Base-by-base conservation (phyloP, 2,888 invertebrate species). In the Dimorphilus gyrociliatus region DNA sequence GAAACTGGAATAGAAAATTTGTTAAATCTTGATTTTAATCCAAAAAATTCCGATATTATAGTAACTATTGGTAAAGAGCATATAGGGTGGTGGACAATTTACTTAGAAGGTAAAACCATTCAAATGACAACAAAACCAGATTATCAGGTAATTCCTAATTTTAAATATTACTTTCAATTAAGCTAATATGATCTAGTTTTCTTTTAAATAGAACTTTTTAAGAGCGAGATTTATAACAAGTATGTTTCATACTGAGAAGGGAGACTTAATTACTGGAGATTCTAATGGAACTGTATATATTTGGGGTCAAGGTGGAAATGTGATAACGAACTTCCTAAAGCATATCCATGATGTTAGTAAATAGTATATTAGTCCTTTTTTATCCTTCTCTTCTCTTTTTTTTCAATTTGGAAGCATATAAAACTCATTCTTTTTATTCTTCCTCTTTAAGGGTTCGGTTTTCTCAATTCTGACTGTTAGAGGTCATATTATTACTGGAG, bases 231-330 rank as follows among this genome's bases (percentile, higher is more conserved):
- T 44, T 34, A 40, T 53, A 10, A 49, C 48, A 16, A 48, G 50
- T 32, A 27, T 51, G 30, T 32, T 44, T 4, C 51, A 51, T 37
- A 55, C 39, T 8, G 49, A 48, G 2, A 37, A 37, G 19, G 56
- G 55, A 0, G 55, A 55, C 28, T 39, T 56, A 4, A 40, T 58
- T 6, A 57, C 56, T 1, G 57, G 57, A 2, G 56, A 58, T 35
- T 58, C 55, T 4, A 58, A 57, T 32, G 57, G 57, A 21, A 57
- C 55, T 4, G 46, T 59, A 13, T 58, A 59, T 34, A 42, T 58
- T 12, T 59, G 57, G 54, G 53, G 47, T 2, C 42, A 49, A 24
- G 49, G 48, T 2, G 48, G 48, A 8, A 53, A 53, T 33, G 46
- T 38, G 26, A 51, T 58, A 34, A 50, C 48, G 10, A 58, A 58